Conservation (phyloP, 1,140 invertebrate genomes). For the Asobara japonica region DNA sequence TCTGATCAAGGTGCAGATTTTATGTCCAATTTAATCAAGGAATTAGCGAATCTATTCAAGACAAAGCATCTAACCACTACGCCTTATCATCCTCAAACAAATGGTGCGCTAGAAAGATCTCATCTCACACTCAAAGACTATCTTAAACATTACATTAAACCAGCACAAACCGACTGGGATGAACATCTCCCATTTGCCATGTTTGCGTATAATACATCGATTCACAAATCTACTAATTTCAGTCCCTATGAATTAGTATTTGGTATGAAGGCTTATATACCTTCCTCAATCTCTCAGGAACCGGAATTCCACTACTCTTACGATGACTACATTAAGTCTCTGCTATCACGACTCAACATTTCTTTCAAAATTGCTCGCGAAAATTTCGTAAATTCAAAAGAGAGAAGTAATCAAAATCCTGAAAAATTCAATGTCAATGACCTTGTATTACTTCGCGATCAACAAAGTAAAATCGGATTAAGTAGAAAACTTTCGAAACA, state of each 20-base stretch:
- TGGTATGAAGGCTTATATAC: too few species aligned
- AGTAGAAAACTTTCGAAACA: slow-evolving; percentile 18
- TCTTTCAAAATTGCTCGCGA: slow-evolving; percentile 45
- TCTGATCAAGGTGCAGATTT: too few species aligned
- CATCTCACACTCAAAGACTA: slow-evolving; percentile 58
- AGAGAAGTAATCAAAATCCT: too few species aligned
- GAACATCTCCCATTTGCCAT: slow-evolving; percentile 55
- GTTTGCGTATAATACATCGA: slow-evolving; percentile 61
- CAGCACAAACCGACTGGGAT: slow-evolving; percentile 60
- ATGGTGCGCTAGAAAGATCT: slow-evolving; percentile 58
- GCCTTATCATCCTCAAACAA: too few species aligned
- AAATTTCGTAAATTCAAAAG: slow-evolving; percentile 36
- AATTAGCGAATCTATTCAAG: too few species aligned
- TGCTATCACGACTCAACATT: slow-evolving; percentile 49
- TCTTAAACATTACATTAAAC: slow-evolving; percentile 55
- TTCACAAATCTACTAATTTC: slow-evolving; percentile 56
- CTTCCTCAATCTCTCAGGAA: too few species aligned
- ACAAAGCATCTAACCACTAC: too few species aligned
- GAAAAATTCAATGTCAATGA: too few species aligned
- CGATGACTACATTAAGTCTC: slow-evolving; percentile 45
- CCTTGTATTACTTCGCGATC: slow-evolving; percentile 17
- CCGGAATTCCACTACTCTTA: too few species aligned
- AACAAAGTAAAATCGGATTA: neutral
- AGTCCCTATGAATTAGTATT: too few species aligned
- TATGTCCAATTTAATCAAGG: too few species aligned